Conservation (phyloP, 2,797 vertebrate species). For the Coregonus ussuriensis region DNA sequence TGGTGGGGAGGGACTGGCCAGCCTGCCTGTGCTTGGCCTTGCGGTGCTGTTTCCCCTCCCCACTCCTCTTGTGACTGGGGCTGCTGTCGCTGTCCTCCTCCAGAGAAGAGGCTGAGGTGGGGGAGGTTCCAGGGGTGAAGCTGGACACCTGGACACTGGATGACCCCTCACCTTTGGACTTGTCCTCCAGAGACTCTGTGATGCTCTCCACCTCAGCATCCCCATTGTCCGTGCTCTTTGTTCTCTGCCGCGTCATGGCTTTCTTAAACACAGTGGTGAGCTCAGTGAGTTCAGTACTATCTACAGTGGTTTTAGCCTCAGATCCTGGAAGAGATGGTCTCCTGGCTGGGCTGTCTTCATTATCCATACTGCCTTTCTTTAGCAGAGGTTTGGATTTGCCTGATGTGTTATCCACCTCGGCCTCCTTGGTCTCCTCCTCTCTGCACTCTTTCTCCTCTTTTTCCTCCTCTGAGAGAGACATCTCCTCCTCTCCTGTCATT, state of each 20-base stretch:
- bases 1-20: slow-evolving; percentile 87
- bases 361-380: slow-evolving; percentile 72
- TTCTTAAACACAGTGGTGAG: slow-evolving; percentile 55
- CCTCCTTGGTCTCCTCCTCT: slow-evolving; percentile 71
- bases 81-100: slow-evolving; percentile 98
- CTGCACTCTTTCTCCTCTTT: slow-evolving; percentile 75
- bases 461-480: slow-evolving; percentile 87
- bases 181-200: slow-evolving; percentile 88
- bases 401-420: slow-evolving; percentile 65
- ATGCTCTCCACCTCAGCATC: slow-evolving; percentile 87
- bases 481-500: slow-evolving; percentile 87
- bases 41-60: slow-evolving; percentile 88
- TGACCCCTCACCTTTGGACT: slow-evolving; percentile 90
- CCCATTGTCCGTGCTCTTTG: slow-evolving; percentile 65
- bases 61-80: slow-evolving; percentile 86
- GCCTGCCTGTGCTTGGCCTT: slow-evolving; percentile 91
- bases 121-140: slow-evolving; percentile 92
- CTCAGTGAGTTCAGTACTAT: slow-evolving; percentile 46
- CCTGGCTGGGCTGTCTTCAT: slow-evolving; percentile 75
- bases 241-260: slow-evolving; percentile 57
- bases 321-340: slow-evolving; percentile 73
- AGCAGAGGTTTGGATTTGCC: slow-evolving; percentile 71
- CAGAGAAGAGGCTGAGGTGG: slow-evolving; percentile 94
- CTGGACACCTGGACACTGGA: slow-evolving; percentile 93
- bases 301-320: slow-evolving; percentile 69